phyloP scores from a whole-genome alignment of 2,888 invertebrate genomes.

The Erynnis tages region DNA sequence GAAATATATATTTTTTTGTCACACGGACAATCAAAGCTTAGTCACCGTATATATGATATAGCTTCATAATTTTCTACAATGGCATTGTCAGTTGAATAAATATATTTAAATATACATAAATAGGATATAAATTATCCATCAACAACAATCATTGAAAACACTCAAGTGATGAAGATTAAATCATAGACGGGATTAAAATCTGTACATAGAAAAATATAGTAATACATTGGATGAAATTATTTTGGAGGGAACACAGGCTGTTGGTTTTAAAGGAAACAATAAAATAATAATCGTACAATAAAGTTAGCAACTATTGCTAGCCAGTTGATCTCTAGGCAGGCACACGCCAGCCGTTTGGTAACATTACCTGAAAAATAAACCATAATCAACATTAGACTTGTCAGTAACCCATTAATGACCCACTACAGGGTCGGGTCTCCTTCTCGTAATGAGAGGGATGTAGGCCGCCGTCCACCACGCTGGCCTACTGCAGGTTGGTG shows the following conservation, averaged over 20 bases:
- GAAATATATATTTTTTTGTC: slow-evolving; percentile 40
- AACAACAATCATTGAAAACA: slow-evolving; percentile 32
- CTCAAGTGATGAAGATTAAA: slow-evolving; percentile 28
- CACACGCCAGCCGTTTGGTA: slow-evolving; percentile 49
- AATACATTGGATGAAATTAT: slow-evolving; percentile 29
- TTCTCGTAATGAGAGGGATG: too few relatives aligned
- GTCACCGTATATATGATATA: slow-evolving; percentile 18
- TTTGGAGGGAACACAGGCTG: slow-evolving; percentile 29
- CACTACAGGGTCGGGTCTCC: too few relatives aligned
- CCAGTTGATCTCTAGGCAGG: slow-evolving; percentile 41
- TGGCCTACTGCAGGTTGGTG: too few relatives aligned
- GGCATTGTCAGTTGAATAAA: slow-evolving; percentile 36
- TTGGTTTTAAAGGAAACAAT: slow-evolving; percentile 15
- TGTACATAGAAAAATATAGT: slow-evolving; percentile 33
- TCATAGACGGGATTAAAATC: too few relatives aligned
- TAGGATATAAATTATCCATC: slow-evolving; percentile 30
- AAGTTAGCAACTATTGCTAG: slow-evolving; percentile 50
- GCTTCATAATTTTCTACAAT: slow-evolving; percentile 31
- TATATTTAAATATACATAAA: slow-evolving; percentile 29
- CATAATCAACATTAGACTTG: too few relatives aligned
- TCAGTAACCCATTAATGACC: too few relatives aligned
- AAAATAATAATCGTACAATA: slow-evolving; percentile 50
- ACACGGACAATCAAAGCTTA: slow-evolving; percentile 37
- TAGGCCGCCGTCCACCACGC: too few relatives aligned
- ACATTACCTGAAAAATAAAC: slow-evolving; percentile 60